phyloP scores from a whole-genome alignment of 2,797 vertebrate genomes.

The Sebastes trivittatus region DNA sequence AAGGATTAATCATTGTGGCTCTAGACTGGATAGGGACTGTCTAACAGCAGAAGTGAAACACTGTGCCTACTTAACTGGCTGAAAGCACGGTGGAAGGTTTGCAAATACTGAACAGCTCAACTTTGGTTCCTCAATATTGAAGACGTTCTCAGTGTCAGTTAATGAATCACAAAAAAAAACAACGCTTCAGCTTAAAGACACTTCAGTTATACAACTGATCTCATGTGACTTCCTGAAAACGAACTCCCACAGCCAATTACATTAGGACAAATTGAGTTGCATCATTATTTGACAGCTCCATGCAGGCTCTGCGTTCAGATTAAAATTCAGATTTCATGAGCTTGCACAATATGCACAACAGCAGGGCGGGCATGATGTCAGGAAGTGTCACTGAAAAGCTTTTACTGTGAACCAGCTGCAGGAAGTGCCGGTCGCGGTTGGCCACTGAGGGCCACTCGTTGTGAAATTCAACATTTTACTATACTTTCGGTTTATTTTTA shows the following conservation, averaged over 20 bases:
- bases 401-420: background rate
- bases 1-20: accelerated
- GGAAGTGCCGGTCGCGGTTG: background rate
- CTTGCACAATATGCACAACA: slow-evolving; percentile 6
- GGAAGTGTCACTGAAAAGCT: background rate
- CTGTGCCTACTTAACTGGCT: background rate
- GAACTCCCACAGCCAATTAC: background rate
- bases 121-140: background rate
- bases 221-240: background rate
- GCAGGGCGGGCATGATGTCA: background rate
- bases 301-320: slow-evolving; percentile 5
- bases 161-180: background rate
- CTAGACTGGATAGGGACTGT: background rate
- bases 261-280: background rate
- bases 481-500: background rate
- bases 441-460: background rate
- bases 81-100: background rate
- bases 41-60: background rate
- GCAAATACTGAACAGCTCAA: background rate
- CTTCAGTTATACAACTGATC: background rate
- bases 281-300: background rate
- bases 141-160: background rate
- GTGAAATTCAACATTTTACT: background rate
- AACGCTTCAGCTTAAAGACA: background rate
- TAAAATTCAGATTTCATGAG: slow-evolving; percentile 17